Percentiles rank a stretch among this genome's conserved stretches.
These are phyloP conservation scores for Haplochromis burtoni DNA, from an alignment of 2,113 vertebrate genomes.

Conservation along the genomic window DNA sequence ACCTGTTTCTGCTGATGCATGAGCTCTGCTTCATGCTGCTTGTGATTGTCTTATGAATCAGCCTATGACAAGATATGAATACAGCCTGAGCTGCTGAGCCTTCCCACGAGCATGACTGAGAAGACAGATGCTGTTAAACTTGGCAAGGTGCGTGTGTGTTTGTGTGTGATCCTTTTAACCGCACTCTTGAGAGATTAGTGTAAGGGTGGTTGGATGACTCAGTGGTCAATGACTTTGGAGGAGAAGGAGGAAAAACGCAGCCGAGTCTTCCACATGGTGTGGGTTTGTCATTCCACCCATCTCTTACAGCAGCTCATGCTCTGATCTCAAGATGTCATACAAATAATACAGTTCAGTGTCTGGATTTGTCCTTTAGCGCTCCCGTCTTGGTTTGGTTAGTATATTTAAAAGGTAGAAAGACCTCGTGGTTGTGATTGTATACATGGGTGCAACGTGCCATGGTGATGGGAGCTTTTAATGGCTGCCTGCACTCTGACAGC, in stretches of 20 bases:
- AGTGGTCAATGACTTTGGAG: slow-evolving; percentile 42
- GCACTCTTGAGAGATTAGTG: slow-evolving; percentile 40
- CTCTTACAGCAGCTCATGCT: background rate
- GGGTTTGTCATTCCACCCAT: slow-evolving; percentile 12
- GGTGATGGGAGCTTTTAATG: background rate
- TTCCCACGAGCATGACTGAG: slow-evolving; percentile 21
- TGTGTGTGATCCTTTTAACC: slow-evolving; percentile 6
- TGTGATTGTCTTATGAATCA: slow-evolving; percentile 46
- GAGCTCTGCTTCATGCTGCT: background rate
- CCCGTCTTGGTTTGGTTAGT: background rate
- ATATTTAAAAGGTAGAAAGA: background rate
- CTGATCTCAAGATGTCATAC: background rate
- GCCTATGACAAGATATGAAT: slow-evolving; percentile 24
- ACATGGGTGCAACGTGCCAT: background rate
- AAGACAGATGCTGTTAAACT: slow-evolving; percentile 44
- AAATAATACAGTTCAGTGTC: background rate
- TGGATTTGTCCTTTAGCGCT: background rate
- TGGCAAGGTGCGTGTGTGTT: background rate
- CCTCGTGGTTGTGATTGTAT: background rate
- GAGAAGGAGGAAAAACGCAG: slow-evolving; percentile 8
- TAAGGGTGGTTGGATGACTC: slow-evolving; percentile 43
- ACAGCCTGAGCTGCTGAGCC: slow-evolving; percentile 18
- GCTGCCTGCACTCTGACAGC: slow-evolving; percentile 7
- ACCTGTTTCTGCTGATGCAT: slow-evolving; percentile 31
- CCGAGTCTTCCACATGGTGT: slow-evolving; percentile 13